These are phyloP conservation scores for Caenorhabditis briggsae DNA, from an alignment of 1,140 invertebrate genomes.

Conservation along the genomic window DNA sequence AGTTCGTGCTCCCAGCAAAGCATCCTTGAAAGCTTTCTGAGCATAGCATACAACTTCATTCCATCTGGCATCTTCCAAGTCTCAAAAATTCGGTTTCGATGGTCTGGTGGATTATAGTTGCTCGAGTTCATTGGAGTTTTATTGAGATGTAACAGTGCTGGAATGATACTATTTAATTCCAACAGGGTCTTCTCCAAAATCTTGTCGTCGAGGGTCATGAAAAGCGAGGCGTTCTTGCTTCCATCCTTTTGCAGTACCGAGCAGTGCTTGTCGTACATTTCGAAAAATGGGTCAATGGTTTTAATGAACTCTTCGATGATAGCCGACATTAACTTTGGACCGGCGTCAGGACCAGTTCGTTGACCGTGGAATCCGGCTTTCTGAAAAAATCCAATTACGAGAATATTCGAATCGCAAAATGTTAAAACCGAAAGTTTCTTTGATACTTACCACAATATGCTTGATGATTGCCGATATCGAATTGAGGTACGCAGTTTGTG, in stretches of 20 bases:
- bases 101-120: conserved; percentile 25
- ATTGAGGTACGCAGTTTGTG: background rate
- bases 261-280: background rate
- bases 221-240: background rate
- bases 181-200: conserved; percentile 29
- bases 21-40: conserved; percentile 26
- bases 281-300: conserved; percentile 13
- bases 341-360: conserved; percentile 1
- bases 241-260: background rate
- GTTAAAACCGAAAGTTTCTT: too few species aligned
- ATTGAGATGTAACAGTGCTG: conserved; percentile 11
- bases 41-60: conserved; percentile 31
- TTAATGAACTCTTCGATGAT: conserved; percentile 36
- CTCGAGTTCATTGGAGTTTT: background rate
- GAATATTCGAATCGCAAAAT: too few species aligned
- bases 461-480: conserved; percentile 53
- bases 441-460: conserved; percentile 49
- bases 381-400: background rate
- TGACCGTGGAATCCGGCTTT: conserved; percentile 43
- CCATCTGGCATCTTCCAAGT: conserved; percentile 43
- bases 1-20: conserved; percentile 39
- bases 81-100: conserved; percentile 15
- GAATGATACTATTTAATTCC: conserved; percentile 30
- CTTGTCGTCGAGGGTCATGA: conserved; percentile 21
- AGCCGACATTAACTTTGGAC: conserved; percentile 19